Evolutionary conservation across 2,113 vertebrate genomes (phyloP).

Genomic region (Ochotona curzoniae): DNA sequence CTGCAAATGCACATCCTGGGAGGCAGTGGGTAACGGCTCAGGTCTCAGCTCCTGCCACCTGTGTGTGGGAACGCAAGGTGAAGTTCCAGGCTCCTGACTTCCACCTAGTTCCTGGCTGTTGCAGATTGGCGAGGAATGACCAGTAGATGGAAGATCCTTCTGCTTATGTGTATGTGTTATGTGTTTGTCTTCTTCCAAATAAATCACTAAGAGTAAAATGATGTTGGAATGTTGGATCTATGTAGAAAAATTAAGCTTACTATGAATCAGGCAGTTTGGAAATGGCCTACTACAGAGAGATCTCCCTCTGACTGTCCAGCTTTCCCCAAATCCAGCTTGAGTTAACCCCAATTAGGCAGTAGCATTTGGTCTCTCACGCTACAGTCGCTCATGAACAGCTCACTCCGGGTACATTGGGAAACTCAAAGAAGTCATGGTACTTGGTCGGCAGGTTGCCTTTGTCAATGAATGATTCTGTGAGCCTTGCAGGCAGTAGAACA

Average conservation of each 20-base stretch:
- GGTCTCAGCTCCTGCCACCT: no score
- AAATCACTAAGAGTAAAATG: no score
- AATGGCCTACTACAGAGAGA: background rate
- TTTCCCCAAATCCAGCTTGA: background rate
- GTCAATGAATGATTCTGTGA: slow-evolving; percentile 29
- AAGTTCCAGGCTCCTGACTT: no score
- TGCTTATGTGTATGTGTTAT: no score
- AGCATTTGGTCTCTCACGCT: background rate
- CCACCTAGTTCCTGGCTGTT: no score
- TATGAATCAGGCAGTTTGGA: background rate
- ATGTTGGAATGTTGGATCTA: background rate
- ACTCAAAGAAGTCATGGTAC: slow-evolving; percentile 37
- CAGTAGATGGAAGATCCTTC: no score
- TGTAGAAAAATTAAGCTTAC: background rate
- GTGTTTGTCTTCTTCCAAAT: no score
- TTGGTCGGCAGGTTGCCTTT: background rate
- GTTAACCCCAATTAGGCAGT: background rate
- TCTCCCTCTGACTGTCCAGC: no score
- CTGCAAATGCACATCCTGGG: no score
- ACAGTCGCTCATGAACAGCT: background rate
- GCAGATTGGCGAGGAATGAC: no score
- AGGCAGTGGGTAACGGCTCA: no score
- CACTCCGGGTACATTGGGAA: background rate
- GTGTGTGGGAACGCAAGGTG: no score
- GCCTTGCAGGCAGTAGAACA: background rate